Percentiles rank a stretch among this genome's conserved stretches.
These are phyloP conservation scores for Felis catus DNA, from an alignment of 2,113 vertebrate species.

Conservation along the genomic window F.catus_Fca126_mat1.0 CM031418.1:65667501-65668000, in stretches of 20 bases:
- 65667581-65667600: neutral
- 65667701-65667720: neutral
- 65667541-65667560: neutral
- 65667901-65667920: neutral
- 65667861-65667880: conserved; percentile 32
- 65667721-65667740: neutral
- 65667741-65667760: neutral
- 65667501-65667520: neutral
- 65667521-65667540: neutral
- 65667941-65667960: conserved; percentile 46
- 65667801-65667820: neutral
- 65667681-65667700: neutral
- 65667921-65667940: conserved; percentile 55
- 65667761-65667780: neutral
- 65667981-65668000: conserved; percentile 59
- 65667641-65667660: neutral
- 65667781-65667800: neutral
- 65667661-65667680: neutral
- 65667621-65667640: neutral
- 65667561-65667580: neutral
- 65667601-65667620: neutral
- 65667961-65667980: conserved; percentile 37
- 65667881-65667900: conserved; percentile 44
- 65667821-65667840: neutral
- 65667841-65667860: neutral